Evolutionary conservation across 2,797 vertebrate species (phyloP), one percentile per base, ranked within the genome.

Genomic region (Esox masquinongy): DNA sequence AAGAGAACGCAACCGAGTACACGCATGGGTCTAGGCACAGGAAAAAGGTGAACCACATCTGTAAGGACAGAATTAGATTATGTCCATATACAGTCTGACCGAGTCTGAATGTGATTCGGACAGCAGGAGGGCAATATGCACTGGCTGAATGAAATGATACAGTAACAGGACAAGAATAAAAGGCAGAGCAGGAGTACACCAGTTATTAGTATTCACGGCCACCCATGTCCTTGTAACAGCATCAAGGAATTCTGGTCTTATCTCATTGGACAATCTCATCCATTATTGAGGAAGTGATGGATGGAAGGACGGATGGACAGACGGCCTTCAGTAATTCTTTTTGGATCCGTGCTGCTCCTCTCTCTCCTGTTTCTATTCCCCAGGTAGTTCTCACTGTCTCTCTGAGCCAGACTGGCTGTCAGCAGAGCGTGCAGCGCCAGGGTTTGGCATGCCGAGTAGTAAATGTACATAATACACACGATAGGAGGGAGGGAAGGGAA

Each of bases 231-330:
- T 92, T 91, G 88, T 87, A 87, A 86, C 84, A 71, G 86, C 84
- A 70, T 74, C 74, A 39, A 86, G 82, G 86, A 87, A 86, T 87
- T 88, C 88, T 77, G 82, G 69, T 88, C 74, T 89, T 89, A 91
- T 92, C 87, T 91, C 85, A 90, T 86, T 77, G 80, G 82, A 91
- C 81, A 81, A 92, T 91, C 90, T 93, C 91, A 91, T 92, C 85
- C 89, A 92, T 92, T 92, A 92, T 90, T 92, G 63, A 50, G 22
- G 74, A 75, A 70, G 74, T 72, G 66, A 67, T 15, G 14, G 24
- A 47, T 47, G 11, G 12, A 70, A 72, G 69, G 66, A 67, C 19
- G 9, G 24, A 14, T 12, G 43, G 43, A 67, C 19, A 5, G 24
- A 74, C 14, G 36, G 22, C 39, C 68, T 70, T 79, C 5, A 0